Evolutionary conservation across 2,797 vertebrate species (phyloP).

Genomic region (Typhlichthys eigenmanni): DNA sequence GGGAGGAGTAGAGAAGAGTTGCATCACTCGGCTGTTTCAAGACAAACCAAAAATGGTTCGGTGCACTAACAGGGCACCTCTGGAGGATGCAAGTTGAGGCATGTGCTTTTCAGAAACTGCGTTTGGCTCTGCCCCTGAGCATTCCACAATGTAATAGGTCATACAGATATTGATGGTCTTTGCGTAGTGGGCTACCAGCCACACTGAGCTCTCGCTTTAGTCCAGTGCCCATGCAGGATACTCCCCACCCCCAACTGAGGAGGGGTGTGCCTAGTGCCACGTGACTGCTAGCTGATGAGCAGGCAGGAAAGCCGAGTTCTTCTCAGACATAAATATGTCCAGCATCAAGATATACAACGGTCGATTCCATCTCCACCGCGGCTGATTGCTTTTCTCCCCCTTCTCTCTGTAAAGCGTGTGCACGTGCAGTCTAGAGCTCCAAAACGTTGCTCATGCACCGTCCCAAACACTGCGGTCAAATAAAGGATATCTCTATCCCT

Average conservation of each 20-base stretch:
- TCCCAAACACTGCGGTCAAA: too few species aligned
- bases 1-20: too few species aligned
- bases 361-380: conserved; percentile 59
- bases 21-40: neutral
- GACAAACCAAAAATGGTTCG: too few species aligned
- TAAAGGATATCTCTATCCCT: too few species aligned
- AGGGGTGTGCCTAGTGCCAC: conserved; percentile 2
- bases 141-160: conserved; percentile 5
- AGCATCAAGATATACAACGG: conserved; percentile 62
- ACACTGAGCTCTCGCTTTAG: neutral
- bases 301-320: conserved; percentile 57
- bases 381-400: conserved; percentile 55
- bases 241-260: conserved; percentile 1
- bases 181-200: neutral
- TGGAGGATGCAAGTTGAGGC: too few species aligned
- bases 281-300: conserved; percentile 60
- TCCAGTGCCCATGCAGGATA: conserved; percentile 3
- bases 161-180: conserved; percentile 6
- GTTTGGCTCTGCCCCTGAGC: neutral
- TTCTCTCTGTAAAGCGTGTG: conserved; percentile 24
- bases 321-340: conserved; percentile 68
- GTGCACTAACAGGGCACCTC: too few species aligned
- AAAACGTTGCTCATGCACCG: too few species aligned
- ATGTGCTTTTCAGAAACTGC: neutral
- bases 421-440: too few species aligned